Evolutionary conservation across 2,113 vertebrate species (phyloP).

Genomic region (Spilogale gracilis): DNA sequence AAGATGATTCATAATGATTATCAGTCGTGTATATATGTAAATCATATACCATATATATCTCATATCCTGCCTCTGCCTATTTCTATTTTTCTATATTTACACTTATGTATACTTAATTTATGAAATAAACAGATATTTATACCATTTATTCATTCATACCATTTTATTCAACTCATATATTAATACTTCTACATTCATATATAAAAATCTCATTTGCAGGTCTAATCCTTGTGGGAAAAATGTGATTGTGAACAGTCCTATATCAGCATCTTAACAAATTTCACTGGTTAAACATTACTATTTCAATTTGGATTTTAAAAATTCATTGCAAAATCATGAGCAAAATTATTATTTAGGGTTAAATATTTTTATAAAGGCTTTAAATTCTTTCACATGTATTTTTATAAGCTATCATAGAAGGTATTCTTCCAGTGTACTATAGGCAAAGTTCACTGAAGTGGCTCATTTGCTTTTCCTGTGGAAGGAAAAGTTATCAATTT

Average conservation of each 20-base stretch:
- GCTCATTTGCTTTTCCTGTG: not conserved
- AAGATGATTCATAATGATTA: not conserved
- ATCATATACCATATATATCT: not conserved
- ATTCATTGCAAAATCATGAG: not conserved
- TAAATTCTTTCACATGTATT: not conserved
- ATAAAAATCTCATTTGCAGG: not conserved
- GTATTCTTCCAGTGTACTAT: not conserved
- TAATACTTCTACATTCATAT: not conserved
- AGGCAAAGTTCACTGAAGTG: not conserved
- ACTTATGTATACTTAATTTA: constrained; percentile 6
- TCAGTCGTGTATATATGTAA: not conserved
- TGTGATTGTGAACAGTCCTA: not conserved
- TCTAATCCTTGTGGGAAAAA: not conserved
- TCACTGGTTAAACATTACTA: not conserved
- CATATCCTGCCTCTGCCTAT: not conserved
- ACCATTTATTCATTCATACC: not conserved
- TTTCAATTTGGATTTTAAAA: not conserved
- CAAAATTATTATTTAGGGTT: not conserved
- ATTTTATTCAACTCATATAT: not conserved
- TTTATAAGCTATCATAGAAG: not conserved
- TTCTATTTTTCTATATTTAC: not conserved
- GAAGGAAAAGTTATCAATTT: not conserved
- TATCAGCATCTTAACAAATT: not conserved
- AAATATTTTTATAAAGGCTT: not conserved
- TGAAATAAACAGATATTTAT: not conserved